Evolutionary conservation across 2,113 vertebrate species (phyloP), one percentile per base, ranked within the genome.

Genomic region (Ptilorrhoa leucosticta): DNA sequence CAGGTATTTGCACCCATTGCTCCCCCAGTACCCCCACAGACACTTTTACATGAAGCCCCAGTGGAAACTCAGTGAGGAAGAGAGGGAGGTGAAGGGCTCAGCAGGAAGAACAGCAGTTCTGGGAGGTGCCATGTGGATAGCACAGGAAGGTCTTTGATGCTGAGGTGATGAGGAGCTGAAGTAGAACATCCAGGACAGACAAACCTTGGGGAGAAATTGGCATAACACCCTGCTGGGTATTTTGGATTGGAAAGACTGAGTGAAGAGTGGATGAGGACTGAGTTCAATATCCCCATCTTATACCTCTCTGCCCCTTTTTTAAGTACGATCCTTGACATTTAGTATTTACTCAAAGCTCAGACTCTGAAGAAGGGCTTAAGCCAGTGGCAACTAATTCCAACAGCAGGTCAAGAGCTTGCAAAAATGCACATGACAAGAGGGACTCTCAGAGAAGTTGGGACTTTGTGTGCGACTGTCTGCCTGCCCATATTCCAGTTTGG

Each of bases 391-490:
- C 35, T 31, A 58, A 90, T 68, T 50, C 33, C 48, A 77, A 10
- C 15, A 60, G 69, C 23, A 50, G 69, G 18, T 48, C 15, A 76
- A 68, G 69, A 63, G 23, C 18, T 63, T 76, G 61, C 37, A n/a
- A 65, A 93, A 75, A 47, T 11, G 27, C n/a, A 23, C 4, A 21
- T 64, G 64, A 40, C 19, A 39, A 57, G 68, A 61, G 24, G 18
- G 19, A 85, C 14, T 4, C 17, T 60, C 33, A 47, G 64, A 54
- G 30, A 27, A 77, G 15, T 13, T 28, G 24, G 11, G 37, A 39
- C 40, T 45, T 9, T 0, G 6, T 23, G 37, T 61, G 54, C 0
- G 4, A 30, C 17, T 1, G 0, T 58, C 60, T 89, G 37, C 57
- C 47, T 76, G 64, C 26, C 44, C 35, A 16, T 28, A 68, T 19